These are phyloP conservation scores for Rhyacophila evoluta DNA, from an alignment of 2,888 invertebrate genomes.

Conservation along the genomic window DNA sequence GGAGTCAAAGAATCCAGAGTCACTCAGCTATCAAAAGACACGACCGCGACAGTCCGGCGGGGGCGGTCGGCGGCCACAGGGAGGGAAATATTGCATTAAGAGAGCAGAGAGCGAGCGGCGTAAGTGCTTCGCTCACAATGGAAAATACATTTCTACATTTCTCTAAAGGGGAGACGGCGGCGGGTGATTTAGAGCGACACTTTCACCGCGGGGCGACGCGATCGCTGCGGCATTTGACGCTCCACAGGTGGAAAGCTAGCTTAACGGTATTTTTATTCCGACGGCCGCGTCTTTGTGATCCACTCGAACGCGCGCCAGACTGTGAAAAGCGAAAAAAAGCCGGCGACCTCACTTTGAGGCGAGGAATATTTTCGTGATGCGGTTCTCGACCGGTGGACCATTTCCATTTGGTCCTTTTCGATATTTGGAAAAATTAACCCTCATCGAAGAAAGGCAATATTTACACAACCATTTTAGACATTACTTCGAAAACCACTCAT, in stretches of 20 bases:
- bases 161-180: conserved; percentile 48
- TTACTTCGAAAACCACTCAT: too few relatives aligned
- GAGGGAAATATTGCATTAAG: conserved; percentile 53
- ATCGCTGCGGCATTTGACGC: not conserved
- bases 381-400: not conserved
- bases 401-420: too few relatives aligned
- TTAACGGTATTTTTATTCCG: not conserved
- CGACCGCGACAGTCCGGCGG: not conserved
- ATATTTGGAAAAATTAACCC: too few relatives aligned
- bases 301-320: not conserved
- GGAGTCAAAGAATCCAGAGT: not conserved
- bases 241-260: conserved; percentile 26
- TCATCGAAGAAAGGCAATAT: too few relatives aligned
- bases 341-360: not conserved
- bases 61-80: conserved; percentile 3
- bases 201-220: conserved; percentile 17
- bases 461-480: too few relatives aligned
- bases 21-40: not conserved
- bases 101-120: conserved; percentile 51
- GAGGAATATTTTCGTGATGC: not conserved
- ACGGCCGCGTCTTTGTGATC: not conserved
- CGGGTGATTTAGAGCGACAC: conserved; percentile 48
- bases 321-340: not conserved
- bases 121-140: conserved; percentile 55
- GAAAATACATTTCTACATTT: conserved; percentile 51